Conservation (phyloP, 2,888 invertebrate species). For the Plebejus anna region DNA sequence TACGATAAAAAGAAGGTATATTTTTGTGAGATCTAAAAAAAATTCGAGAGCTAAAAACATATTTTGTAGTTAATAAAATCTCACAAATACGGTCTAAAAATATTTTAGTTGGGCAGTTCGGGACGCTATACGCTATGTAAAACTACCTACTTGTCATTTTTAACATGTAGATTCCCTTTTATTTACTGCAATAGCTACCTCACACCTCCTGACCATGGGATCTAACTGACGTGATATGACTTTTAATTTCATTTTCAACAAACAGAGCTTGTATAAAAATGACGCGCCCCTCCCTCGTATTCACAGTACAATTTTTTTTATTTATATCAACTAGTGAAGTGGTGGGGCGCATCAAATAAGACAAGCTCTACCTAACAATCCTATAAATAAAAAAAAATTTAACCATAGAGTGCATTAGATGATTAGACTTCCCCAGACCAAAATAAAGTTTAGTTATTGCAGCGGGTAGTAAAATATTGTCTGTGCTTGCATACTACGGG, state of each 20-base stretch:
- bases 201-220: neutral
- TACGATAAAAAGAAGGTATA: too few species aligned
- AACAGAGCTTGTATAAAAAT: too few species aligned
- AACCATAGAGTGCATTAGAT: neutral
- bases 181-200: neutral
- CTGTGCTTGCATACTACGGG: neutral
- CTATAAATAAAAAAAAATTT: neutral
- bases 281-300: too few species aligned
- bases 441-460: slow-evolving; percentile 2
- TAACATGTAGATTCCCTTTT: neutral
- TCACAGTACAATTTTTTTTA: too few species aligned
- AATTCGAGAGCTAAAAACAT: too few species aligned
- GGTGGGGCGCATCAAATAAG: too few species aligned
- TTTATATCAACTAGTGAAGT: too few species aligned
- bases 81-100: too few species aligned
- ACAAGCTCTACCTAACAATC: neutral
- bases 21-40: too few species aligned
- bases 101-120: neutral
- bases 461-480: slow-evolving; percentile 1
- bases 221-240: neutral
- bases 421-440: neutral
- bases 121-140: neutral
- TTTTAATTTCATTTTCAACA: neutral
- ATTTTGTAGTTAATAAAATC: too few species aligned
- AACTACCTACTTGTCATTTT: neutral